These are phyloP conservation scores for Thunnus maccoyii DNA, from an alignment of 2,113 vertebrate genomes.

Conservation along the genomic window DNA sequence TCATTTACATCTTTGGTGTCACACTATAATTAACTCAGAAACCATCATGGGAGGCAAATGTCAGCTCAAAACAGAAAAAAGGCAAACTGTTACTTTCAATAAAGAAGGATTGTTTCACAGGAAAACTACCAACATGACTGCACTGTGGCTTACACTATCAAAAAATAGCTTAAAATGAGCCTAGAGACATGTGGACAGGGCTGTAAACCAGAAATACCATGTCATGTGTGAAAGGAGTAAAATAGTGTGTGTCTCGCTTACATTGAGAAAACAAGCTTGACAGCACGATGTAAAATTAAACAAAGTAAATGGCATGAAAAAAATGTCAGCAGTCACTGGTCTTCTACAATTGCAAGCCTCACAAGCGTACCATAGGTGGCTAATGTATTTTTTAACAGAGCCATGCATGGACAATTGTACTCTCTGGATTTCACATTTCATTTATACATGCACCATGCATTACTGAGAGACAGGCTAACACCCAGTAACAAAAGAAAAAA, in stretches of 20 bases:
- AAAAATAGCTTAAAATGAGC: background rate
- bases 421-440: slow-evolving; percentile 51
- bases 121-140: background rate
- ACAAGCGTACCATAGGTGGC: slow-evolving; percentile 14
- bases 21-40: background rate
- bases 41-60: background rate
- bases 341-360: slow-evolving; percentile 18
- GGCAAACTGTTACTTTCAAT: background rate
- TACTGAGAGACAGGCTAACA: slow-evolving; percentile 67
- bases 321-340: background rate
- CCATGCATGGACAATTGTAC: slow-evolving; percentile 39
- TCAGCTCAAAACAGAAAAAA: background rate
- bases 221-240: background rate
- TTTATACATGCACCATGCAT: slow-evolving; percentile 73
- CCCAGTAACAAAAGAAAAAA: slow-evolving; percentile 47
- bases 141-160: background rate
- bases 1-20: background rate
- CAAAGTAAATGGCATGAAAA: slow-evolving; percentile 21
- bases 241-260: background rate
- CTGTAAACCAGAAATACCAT: too few species aligned
- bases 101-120: background rate
- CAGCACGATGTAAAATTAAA: slow-evolving; percentile 21
- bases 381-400: slow-evolving; percentile 62
- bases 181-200: background rate
- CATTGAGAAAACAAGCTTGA: background rate